Base-by-base conservation (phyloP, 2,113 vertebrate species). In the Prietella phreatophila region DNA sequence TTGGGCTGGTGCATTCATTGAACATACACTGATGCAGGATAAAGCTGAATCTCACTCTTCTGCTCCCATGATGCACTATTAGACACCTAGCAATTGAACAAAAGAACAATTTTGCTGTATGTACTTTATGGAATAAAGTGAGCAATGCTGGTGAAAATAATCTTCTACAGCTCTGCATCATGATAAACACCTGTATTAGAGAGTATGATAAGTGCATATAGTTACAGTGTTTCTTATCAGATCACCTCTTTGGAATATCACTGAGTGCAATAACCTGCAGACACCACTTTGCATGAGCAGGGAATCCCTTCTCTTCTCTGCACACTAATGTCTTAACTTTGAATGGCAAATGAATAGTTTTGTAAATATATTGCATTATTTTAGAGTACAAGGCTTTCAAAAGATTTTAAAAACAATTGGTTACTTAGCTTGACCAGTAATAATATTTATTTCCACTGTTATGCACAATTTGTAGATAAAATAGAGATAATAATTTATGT, bases 321-420 rank as follows among this genome's bases (percentile, higher is more conserved):
- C 91, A 92, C 50, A 83, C 87, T 90, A 92, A 91, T 91, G 90
- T 93, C 92, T 93, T 94, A 92, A 94, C 92, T 92, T 89, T 89
- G 90, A 88, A 86, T 91, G 89, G 87, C 85, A 91, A 93, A 94
- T 94, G 92, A 94, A 95, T 94, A 94, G 93, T 94, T 93, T 95
- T 94, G 93, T 93, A 94, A 93, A 94, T 93, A 94, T 94, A 95
- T 94, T 94, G 92, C 91, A 94, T 93, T 92, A 94, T 94, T 95
- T 94, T 93, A 95, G 91, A 95, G 93, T 91, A 93, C 92, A 93
- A 87, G 88, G 91, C 88, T 90, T 90, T 87, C 88, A 86, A 91
- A 86, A 91, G 84, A 92, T n/a, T n/a, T n/a, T n/a, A 27, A 60
- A 89, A 92, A 91, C 89, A 50, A 50, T 82, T 88, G 85, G 78